A percentile compares a stretch with the other conserved stretches of the same genome.
phyloP scores from a whole-genome alignment of 2,113 vertebrate genomes.

The Microtus richardsoni region DNA sequence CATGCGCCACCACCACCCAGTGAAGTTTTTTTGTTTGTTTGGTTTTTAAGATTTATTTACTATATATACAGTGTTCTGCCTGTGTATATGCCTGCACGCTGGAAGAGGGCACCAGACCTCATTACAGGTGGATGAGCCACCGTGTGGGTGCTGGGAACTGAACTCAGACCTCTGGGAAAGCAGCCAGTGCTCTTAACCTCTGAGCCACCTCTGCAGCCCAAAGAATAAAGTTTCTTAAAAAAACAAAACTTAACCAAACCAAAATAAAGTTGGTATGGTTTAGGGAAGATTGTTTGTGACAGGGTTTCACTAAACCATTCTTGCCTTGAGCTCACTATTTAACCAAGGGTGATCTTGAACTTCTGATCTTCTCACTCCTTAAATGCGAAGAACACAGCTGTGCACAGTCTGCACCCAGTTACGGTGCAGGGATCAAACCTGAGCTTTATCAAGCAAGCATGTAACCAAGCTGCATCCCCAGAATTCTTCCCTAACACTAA shows the following conservation, averaged over 20 bases:
- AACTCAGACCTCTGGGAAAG: too few relatives aligned
- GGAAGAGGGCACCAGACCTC: too few relatives aligned
- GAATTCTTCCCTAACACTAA: not conserved
- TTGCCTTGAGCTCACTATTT: not conserved
- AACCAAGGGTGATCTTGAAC: not conserved
- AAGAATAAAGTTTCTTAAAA: not conserved
- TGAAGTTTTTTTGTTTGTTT: too few relatives aligned
- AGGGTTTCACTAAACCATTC: not conserved
- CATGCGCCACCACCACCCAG: too few relatives aligned
- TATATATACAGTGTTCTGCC: too few relatives aligned
- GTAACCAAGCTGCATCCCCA: not conserved
- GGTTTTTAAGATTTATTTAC: too few relatives aligned
- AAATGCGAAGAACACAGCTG: not conserved
- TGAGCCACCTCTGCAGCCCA: too few relatives aligned
- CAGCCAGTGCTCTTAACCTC: too few relatives aligned
- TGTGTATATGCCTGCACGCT: too few relatives aligned
- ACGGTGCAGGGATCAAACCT: not conserved
- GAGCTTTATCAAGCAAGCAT: not conserved
- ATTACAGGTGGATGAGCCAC: too few relatives aligned
- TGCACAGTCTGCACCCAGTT: not conserved
- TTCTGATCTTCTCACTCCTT: not conserved
- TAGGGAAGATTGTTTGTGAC: not conserved
- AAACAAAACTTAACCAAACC: not conserved
- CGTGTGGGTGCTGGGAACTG: too few relatives aligned
- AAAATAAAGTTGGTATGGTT: not conserved